These are phyloP conservation scores for Acanthopleura granulata DNA, from an alignment of 2,888 invertebrate species.

Conservation along the genomic window DNA sequence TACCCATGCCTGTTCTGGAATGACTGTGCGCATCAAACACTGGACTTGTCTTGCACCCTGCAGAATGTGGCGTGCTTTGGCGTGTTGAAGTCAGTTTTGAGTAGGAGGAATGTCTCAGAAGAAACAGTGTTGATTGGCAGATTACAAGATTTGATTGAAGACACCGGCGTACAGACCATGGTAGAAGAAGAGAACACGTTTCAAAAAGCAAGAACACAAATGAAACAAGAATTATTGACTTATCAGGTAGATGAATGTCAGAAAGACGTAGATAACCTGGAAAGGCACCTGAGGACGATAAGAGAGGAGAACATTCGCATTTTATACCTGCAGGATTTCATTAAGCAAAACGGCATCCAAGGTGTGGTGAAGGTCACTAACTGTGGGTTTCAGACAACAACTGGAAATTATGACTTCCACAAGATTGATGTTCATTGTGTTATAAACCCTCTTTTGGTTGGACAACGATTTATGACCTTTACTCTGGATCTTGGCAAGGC, in stretches of 20 bases:
- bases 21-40: background rate
- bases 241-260: background rate
- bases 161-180: background rate
- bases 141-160: background rate
- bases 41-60: background rate
- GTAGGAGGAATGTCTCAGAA: background rate
- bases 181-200: background rate
- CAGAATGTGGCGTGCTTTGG: background rate
- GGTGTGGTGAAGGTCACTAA: background rate
- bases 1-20: background rate
- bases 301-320: background rate
- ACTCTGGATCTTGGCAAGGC: too few species aligned
- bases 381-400: background rate
- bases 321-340: background rate
- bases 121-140: background rate
- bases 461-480: background rate
- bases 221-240: background rate
- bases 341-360: background rate
- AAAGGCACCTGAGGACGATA: background rate
- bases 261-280: background rate
- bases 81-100: background rate
- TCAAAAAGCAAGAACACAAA: background rate
- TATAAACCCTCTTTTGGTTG: background rate
- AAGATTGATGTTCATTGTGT: background rate
- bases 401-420: background rate